A percentile compares a stretch with the other conserved stretches of the same genome.
phyloP scores from a whole-genome alignment of 2,797 vertebrate genomes.

The Euthynnus affinis region DNA sequence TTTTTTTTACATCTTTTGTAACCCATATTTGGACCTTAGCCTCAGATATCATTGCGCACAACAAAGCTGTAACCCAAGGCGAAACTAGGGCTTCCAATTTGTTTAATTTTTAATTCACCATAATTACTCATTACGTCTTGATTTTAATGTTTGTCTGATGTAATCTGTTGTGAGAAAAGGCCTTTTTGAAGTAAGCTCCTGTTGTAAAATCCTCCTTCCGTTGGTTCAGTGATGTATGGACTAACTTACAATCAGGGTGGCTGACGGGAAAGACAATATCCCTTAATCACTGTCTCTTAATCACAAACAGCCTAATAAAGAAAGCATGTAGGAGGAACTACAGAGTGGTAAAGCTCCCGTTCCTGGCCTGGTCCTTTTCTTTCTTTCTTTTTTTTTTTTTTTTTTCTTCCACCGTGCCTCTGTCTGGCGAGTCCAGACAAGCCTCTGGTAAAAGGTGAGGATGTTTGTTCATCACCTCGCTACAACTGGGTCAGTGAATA shows the following conservation, averaged over 20 bases:
- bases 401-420: conserved; percentile 3
- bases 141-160: not conserved
- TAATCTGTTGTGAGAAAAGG: conserved; percentile 23
- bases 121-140: not conserved
- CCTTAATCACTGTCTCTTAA: conserved; percentile 46
- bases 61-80: not conserved
- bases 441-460: conserved; percentile 64
- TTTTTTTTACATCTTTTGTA: not conserved
- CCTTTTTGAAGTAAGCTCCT: conserved; percentile 5
- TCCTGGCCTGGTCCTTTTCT: not conserved
- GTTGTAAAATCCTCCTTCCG: conserved; percentile 1
- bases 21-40: not conserved
- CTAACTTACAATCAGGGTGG: not conserved
- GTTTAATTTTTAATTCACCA: not conserved
- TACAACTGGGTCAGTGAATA: conserved; percentile 73
- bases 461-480: conserved; percentile 67
- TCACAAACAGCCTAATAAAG: conserved; percentile 43
- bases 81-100: not conserved
- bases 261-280: not conserved
- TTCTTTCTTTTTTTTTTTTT: too few species aligned
- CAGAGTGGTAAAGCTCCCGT: conserved; percentile 3
- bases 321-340: conserved; percentile 23
- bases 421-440: conserved; percentile 65
- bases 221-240: not conserved
- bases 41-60: not conserved